phyloP scores from a whole-genome alignment of 2,888 invertebrate species.

The Pristionchus mayeri region DNA sequence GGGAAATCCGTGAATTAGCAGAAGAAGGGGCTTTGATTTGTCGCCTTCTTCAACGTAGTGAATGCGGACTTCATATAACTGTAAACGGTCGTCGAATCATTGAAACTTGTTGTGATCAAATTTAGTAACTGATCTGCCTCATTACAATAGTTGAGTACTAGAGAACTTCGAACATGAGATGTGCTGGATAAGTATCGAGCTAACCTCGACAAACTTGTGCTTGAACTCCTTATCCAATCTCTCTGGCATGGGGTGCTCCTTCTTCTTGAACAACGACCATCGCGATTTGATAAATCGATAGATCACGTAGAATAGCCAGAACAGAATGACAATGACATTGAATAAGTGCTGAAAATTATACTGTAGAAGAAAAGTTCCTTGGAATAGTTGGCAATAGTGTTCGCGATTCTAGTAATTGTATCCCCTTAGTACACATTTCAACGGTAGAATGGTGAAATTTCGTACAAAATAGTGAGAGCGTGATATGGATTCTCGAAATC shows the following conservation, averaged over 20 bases:
- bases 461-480: no score
- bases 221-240: constrained; percentile 52
- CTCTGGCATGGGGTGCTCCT: neutral
- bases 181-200: no score
- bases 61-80: constrained; percentile 82
- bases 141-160: no score
- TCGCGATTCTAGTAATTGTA: no score
- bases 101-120: neutral
- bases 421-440: no score
- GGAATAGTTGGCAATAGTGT: no score
- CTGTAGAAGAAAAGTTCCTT: no score
- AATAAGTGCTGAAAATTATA: constrained; percentile 12
- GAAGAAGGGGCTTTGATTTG: constrained; percentile 82
- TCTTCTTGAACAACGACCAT: constrained; percentile 39
- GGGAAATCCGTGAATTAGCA: constrained; percentile 85
- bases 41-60: constrained; percentile 85
- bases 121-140: no score
- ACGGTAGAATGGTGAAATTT: no score
- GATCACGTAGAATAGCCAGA: neutral
- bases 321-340: neutral
- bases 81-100: neutral
- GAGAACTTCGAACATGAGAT: no score
- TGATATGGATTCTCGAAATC: no score
- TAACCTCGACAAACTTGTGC: constrained; percentile 55
- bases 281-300: neutral